These are phyloP conservation scores for Cantharis rufa DNA, from an alignment of 2,888 invertebrate species.

Conservation along the genomic window DNA sequence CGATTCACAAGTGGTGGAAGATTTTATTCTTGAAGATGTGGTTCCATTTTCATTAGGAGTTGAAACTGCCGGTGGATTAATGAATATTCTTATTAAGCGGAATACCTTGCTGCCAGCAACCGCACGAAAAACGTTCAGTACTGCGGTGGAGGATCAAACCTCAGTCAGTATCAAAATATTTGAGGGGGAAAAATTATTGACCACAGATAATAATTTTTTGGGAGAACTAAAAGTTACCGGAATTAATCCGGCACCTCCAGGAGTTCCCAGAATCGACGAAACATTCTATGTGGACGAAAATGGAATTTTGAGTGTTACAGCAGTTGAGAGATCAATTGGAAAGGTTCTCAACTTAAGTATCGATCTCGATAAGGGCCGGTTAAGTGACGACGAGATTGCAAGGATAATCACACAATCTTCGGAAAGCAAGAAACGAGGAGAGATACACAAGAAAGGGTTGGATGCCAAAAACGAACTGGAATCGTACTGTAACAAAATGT, in stretches of 20 bases:
- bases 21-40: slow-evolving; percentile 75
- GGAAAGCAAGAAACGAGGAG: neutral
- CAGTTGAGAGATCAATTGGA: slow-evolving; percentile 98
- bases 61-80: slow-evolving; percentile 83
- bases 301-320: slow-evolving; percentile 93
- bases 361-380: slow-evolving; percentile 95
- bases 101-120: slow-evolving; percentile 93
- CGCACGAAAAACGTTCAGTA: slow-evolving; percentile 88
- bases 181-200: slow-evolving; percentile 88
- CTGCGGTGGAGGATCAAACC: slow-evolving; percentile 92
- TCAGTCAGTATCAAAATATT: slow-evolving; percentile 85
- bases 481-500: slow-evolving; percentile 6
- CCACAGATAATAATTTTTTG: slow-evolving; percentile 85
- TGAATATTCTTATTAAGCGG: slow-evolving; percentile 91
- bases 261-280: slow-evolving; percentile 67
- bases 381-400: slow-evolving; percentile 94
- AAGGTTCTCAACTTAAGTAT: slow-evolving; percentile 98
- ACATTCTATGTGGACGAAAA: slow-evolving; percentile 94
- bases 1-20: neutral
- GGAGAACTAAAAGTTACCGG: slow-evolving; percentile 92
- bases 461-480: slow-evolving; percentile 8
- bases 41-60: slow-evolving; percentile 84
- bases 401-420: neutral
- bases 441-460: neutral
- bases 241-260: slow-evolving; percentile 91